Evolutionary conservation across 2,113 vertebrate species (phyloP).

Genomic region (Pluvianellus socialis): DNA sequence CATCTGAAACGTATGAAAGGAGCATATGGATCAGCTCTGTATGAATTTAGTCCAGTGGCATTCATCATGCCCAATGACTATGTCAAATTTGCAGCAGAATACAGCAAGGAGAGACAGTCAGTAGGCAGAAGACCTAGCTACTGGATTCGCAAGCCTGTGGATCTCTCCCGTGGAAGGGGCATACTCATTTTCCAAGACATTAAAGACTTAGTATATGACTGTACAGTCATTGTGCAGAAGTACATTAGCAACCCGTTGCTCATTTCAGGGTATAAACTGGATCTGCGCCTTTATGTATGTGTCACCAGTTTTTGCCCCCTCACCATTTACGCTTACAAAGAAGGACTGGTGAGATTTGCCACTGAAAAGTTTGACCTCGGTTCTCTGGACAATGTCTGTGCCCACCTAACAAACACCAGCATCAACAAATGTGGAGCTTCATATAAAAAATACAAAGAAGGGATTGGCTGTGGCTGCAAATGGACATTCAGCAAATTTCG

Average conservation of each 20-base stretch:
- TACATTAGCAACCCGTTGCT: conserved; percentile 82
- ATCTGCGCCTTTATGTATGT: conserved; percentile 83
- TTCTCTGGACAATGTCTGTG: conserved; percentile 71
- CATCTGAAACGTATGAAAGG: conserved; percentile 77
- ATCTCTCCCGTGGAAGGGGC: conserved; percentile 78
- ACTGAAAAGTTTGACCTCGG: conserved; percentile 80
- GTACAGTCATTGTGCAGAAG: conserved; percentile 75
- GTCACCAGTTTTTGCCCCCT: conserved; percentile 81
- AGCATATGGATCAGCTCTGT: conserved; percentile 67
- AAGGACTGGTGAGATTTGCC: conserved; percentile 82
- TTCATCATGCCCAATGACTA: conserved; percentile 82
- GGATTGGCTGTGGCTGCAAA: conserved; percentile 78
- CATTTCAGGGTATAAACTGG: conserved; percentile 83
- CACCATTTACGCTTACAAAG: conserved; percentile 78
- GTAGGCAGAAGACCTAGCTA: conserved; percentile 36
- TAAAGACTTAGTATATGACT: conserved; percentile 76
- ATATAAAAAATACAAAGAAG: conserved; percentile 74
- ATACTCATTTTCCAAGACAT: conserved; percentile 83
- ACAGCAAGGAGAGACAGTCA: conserved; percentile 59
- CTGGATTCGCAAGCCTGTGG: conserved; percentile 84
- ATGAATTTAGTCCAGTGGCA: conserved; percentile 77
- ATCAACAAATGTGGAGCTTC: conserved; percentile 79
- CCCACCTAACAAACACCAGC: conserved; percentile 86
- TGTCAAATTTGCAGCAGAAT: conserved; percentile 75
- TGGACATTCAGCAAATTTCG: conserved; percentile 83